These are phyloP conservation scores for Clivina fossor DNA, from an alignment of 2,888 invertebrate genomes.

Conservation along the genomic window DNA sequence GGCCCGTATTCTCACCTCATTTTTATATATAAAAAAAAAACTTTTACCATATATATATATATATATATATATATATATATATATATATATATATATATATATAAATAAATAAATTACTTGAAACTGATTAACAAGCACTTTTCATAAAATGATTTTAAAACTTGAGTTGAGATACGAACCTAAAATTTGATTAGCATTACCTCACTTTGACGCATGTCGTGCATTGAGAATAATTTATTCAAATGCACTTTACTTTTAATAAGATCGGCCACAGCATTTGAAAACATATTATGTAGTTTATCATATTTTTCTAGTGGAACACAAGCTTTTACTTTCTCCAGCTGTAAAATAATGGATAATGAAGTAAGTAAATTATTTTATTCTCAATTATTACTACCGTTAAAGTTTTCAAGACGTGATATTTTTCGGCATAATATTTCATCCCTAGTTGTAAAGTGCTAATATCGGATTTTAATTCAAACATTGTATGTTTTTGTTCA, in stretches of 20 bases:
- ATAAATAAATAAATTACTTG: too few species aligned
- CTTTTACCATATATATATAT: too few species aligned
- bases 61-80: too few species aligned
- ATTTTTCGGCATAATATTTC: conserved; percentile 7
- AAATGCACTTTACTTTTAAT: conserved; percentile 5
- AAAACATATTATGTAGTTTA: conserved; percentile 9
- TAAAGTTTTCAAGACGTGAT: background rate
- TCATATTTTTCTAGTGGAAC: conserved; percentile 11
- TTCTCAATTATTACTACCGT: background rate
- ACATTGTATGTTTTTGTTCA: background rate
- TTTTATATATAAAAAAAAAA: too few species aligned
- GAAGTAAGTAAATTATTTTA: background rate
- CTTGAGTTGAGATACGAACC: background rate
- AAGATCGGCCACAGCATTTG: conserved; percentile 13
- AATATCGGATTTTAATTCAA: conserved; percentile 1
- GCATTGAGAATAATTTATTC: background rate
- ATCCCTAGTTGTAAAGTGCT: conserved; percentile 1
- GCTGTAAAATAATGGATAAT: background rate
- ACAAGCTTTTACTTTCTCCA: background rate
- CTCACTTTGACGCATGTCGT: conserved; percentile 1
- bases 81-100: too few species aligned
- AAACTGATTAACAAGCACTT: too few species aligned
- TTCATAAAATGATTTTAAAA: conserved; percentile 8
- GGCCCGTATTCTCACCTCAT: too few species aligned
- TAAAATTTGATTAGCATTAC: conserved; percentile 3